Conservation (phyloP, 1,140 invertebrate species). For the Caerostris darwini region DNA sequence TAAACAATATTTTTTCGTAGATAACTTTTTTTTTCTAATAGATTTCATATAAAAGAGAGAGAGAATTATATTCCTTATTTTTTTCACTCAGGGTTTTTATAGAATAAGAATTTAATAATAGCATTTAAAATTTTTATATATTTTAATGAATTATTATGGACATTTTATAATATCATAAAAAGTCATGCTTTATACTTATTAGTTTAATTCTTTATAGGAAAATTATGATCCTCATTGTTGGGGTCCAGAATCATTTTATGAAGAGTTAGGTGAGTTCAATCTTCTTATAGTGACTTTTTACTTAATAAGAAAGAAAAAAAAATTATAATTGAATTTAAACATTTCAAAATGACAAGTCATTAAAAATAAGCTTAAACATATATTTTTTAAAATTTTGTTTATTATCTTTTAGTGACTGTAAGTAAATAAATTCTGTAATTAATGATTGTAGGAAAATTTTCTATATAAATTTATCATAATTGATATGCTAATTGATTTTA, state of each 20-base stretch:
- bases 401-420: not conserved
- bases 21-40: too few species aligned
- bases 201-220: conserved; percentile 84
- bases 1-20: too few species aligned
- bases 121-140: too few species aligned
- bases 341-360: too few species aligned
- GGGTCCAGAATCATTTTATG: conserved; percentile 95
- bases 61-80: too few species aligned
- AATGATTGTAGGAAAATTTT: not conserved
- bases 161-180: too few species aligned
- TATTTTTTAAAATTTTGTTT: not conserved
- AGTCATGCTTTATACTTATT: too few species aligned
- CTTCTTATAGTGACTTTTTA: not conserved
- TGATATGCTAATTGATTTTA: not conserved
- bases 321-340: not conserved
- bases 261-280: conserved; percentile 87
- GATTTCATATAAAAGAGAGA: too few species aligned
- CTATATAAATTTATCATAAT: not conserved
- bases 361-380: too few species aligned
- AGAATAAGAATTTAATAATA: too few species aligned
- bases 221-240: conserved; percentile 95
- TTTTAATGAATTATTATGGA: too few species aligned
- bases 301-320: not conserved
- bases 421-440: not conserved
- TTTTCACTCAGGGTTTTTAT: too few species aligned